Evolutionary conservation across 1,140 invertebrate genomes (phyloP), one percentile per base, ranked within the genome.

Genomic region (Eupeodes corollae): DNA sequence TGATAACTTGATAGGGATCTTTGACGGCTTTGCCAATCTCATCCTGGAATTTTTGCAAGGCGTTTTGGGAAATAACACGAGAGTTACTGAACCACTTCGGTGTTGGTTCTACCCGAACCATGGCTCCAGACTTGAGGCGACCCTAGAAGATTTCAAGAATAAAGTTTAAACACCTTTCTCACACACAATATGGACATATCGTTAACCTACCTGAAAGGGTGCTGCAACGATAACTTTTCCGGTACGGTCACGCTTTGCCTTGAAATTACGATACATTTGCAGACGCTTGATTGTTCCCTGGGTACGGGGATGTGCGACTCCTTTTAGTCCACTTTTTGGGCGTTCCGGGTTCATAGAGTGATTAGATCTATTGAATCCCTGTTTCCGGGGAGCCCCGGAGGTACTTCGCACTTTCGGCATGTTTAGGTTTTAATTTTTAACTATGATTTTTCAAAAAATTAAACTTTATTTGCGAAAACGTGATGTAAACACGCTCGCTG

Each of bases 51-150:
- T 90, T 93, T 73, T 99, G 96, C 21, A 99, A 70, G 5, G 91
- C 86, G 62, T 80, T 83, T 71, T 99, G 95, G 0, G 89, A 87
- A 55, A 99, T 91, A 0, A 91, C 86, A 51, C 87, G 74, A 0
- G 86, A 85, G 60, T 93, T 92, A 52, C 92, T 93, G 74, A 99
- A 99, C 97, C 97, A 99, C 69, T 89, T 93, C 60, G 92, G 88
- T 53, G 91, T 96, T 8, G 97, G 97, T 70, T 98, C 95, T 8
- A 99, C 85, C 42, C 96, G 75, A 32, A 95, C 91, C 58, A 87
- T 78, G 2, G 91, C 87, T 18, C 97, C 97, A 45, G 91, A 84
- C n/a, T 83, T 69, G 13, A 95, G 68, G 68, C 80, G 82, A 34
- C 83, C 85, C 82, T 99, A 90, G 12, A 18, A 30, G 6, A 33